Conservation (phyloP, 1,140 invertebrate genomes). For the Steinernema feltiae region DNA sequence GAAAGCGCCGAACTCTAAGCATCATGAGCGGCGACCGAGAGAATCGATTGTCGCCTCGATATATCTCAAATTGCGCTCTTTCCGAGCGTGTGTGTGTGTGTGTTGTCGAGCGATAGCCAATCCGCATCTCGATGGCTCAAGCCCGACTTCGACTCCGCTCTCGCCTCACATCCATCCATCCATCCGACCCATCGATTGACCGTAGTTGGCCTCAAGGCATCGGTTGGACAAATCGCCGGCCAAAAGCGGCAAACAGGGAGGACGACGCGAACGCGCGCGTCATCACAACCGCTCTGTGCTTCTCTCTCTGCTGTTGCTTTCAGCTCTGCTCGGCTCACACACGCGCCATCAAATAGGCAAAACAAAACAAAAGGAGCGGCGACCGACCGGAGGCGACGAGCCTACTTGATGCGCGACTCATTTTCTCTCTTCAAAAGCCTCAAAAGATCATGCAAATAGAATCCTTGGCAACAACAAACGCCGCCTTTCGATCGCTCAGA, state of each 20-base stretch:
- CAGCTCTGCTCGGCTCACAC: neutral
- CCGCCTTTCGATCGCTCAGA: neutral
- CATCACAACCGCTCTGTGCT: neutral
- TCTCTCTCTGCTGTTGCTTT: too few species aligned
- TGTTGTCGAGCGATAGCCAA: neutral
- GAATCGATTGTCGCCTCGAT: neutral
- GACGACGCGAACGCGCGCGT: neutral
- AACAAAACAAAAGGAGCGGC: neutral
- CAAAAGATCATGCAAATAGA: constrained; percentile 3
- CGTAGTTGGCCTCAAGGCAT: neutral
- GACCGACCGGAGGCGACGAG: neutral
- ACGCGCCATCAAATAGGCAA: neutral
- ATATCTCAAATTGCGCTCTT: constrained; percentile 9
- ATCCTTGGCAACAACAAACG: too few species aligned
- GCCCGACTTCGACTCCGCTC: neutral
- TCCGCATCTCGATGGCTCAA: neutral
- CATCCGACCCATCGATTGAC: neutral
- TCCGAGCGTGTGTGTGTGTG: neutral
- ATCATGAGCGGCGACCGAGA: neutral
- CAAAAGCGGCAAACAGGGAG: constrained; percentile 6
- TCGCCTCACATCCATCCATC: neutral
- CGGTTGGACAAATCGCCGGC: neutral
- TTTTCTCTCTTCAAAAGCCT: neutral
- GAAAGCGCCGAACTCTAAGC: neutral
- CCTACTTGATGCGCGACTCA: neutral